Base-by-base conservation (phyloP, 2,888 invertebrate species). In the Strigamia crassipes region DNA sequence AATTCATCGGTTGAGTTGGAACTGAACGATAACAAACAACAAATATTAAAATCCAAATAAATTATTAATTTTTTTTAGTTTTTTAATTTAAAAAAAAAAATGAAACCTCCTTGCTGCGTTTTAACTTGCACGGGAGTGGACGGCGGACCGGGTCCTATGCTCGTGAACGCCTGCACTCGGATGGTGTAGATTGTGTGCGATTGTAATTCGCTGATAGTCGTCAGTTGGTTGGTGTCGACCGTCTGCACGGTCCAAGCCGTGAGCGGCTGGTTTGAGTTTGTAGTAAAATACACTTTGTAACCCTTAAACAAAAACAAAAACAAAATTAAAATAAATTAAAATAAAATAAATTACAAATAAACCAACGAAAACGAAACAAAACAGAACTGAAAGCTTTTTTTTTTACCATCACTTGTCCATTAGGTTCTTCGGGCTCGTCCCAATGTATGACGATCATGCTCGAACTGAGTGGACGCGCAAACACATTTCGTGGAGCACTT, bases 401-500 rank as follows among this genome's bases (percentile, higher is more conserved):
- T 15, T 46, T 92, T 90, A 97, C 97, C 90, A 95, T 96, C 85
- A 99, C 96, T 92, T 96, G 95, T 85, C 99, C 99, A 88, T 98
- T 98, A 79, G 98, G 96, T 82, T 95, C 96, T 88, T 97, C 96
- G 21, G 99, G 99, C 87, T 96, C 96, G 86, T 96, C 95, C 99
- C 99, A 99, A 87, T 96, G 96, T 85, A 99, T 96, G 82, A 97
- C 94, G 93, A 99, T 96, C 51, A 97, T 97, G 87, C 94, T 96
- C 81, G 96, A 94, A 88, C 96, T 97, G 85, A 97, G 91, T 8
- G 98, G 96, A 81, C 96, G 92, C 81, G 96, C 97, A 90, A 95
- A 94, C 61, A 99, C 96, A 89, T 96, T 96, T 85, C 94, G 91
- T 8, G 99, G 99, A 81, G 98, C 95, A 86, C 96, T 95, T 86